These are phyloP conservation scores for Panzeria rudis DNA, from an alignment of 2,888 invertebrate genomes.

Conservation along the genomic window DNA sequence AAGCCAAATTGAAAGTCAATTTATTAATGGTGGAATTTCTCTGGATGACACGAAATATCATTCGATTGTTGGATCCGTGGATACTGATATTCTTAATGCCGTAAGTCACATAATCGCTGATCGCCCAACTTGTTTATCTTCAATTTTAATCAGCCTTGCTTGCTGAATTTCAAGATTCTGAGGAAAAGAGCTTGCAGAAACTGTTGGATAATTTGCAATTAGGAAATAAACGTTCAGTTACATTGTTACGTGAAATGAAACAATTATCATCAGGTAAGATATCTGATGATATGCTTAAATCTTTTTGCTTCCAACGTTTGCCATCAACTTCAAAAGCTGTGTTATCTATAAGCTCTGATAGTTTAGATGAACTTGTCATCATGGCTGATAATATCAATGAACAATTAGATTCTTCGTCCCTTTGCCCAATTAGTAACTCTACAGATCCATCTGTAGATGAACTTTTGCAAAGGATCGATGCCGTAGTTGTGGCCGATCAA, in stretches of 20 bases:
- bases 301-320: background rate
- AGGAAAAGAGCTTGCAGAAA: constrained; percentile 4
- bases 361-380: no score
- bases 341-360: background rate
- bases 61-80: constrained; percentile 6
- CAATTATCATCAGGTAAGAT: no score
- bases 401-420: no score
- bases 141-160: background rate
- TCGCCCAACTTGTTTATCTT: constrained; percentile 5
- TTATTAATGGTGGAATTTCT: background rate
- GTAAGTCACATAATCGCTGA: constrained; percentile 9
- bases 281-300: background rate
- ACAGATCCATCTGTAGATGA: no score
- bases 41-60: background rate
- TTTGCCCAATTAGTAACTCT: no score
- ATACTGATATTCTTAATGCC: background rate
- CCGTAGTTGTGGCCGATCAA: no score
- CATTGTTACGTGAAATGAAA: no score
- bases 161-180: constrained; percentile 21
- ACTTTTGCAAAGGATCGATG: no score
- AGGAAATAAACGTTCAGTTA: background rate
- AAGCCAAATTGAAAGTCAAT: constrained; percentile 4
- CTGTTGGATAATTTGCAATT: constrained; percentile 5
- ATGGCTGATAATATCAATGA: no score
- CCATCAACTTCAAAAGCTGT: constrained; percentile 14